Conservation (phyloP, 2,888 invertebrate genomes). For the Meiosimyza decipiens region DNA sequence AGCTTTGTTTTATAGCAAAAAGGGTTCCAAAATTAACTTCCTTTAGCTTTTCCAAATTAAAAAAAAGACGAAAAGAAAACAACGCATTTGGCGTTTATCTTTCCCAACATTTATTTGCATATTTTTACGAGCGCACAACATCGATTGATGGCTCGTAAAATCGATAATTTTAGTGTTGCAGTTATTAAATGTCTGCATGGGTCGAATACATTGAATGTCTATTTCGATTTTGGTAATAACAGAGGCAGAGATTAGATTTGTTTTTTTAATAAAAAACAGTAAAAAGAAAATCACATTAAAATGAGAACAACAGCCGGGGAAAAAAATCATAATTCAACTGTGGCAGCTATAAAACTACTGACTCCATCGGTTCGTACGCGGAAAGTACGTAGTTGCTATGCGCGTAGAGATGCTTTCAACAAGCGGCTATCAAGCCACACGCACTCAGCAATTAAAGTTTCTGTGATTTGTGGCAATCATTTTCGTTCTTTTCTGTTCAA, state of each 20-base stretch:
- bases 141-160: conserved; percentile 24
- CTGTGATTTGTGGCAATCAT: conserved; percentile 33
- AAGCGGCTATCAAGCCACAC: neutral
- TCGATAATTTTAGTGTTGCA: conserved; percentile 5
- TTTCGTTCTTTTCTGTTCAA: neutral
- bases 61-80: too few species aligned
- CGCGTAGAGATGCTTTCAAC: neutral
- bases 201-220: too few species aligned
- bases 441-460: conserved; percentile 20
- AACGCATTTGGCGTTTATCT: too few species aligned
- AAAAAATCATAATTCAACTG: conserved; percentile 11
- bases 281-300: neutral
- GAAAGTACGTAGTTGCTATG: too few species aligned
- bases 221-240: too few species aligned
- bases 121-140: conserved; percentile 22
- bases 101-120: too few species aligned
- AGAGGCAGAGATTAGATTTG: too few species aligned
- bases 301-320: neutral
- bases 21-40: too few species aligned
- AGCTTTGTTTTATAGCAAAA: too few species aligned
- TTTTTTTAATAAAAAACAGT: neutral
- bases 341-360: conserved; percentile 14
- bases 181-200: too few species aligned
- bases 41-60: too few species aligned
- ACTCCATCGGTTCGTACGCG: too few species aligned